A percentile compares a stretch with the other conserved stretches of the same genome.
Evolutionary conservation across 92 coral and sea anemone species (phyloP).

Genomic region (Phenganax stokvisi): DNA sequence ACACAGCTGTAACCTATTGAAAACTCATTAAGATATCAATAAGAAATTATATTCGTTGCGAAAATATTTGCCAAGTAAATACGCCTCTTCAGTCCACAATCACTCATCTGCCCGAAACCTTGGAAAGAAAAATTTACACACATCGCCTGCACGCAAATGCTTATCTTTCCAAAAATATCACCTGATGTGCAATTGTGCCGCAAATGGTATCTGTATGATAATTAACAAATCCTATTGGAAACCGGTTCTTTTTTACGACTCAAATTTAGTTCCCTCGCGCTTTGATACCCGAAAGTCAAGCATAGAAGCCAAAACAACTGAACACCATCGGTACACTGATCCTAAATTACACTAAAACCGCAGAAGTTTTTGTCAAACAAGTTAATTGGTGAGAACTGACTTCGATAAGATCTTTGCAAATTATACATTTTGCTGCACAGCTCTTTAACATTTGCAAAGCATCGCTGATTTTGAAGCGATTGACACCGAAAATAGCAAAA

Average conservation of each 20-base stretch:
- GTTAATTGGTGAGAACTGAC: conserved; percentile 16
- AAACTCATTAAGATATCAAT: conserved; percentile 18
- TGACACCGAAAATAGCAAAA: background rate
- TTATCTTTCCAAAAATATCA: background rate
- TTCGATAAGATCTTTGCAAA: conserved; percentile 23
- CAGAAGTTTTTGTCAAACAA: conserved; percentile 22
- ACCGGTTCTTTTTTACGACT: background rate
- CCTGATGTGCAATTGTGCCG: background rate
- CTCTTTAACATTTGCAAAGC: background rate
- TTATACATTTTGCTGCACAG: conserved; percentile 1
- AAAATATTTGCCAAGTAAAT: conserved; percentile 18
- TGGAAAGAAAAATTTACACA: background rate
- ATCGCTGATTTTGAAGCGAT: background rate
- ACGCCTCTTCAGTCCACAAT: conserved; percentile 8
- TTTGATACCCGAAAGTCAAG: background rate
- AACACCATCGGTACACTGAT: background rate
- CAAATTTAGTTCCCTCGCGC: conserved; percentile 4
- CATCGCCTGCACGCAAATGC: no score
- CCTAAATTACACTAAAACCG: conserved; percentile 11
- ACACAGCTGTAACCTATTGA: conserved; percentile 30
- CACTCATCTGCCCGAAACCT: background rate
- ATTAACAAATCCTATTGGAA: no score
- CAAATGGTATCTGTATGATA: background rate
- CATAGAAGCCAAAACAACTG: background rate
- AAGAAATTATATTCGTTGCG: background rate